Conservation (phyloP, 2,113 vertebrate genomes). For the Ciconia boyciana region DNA sequence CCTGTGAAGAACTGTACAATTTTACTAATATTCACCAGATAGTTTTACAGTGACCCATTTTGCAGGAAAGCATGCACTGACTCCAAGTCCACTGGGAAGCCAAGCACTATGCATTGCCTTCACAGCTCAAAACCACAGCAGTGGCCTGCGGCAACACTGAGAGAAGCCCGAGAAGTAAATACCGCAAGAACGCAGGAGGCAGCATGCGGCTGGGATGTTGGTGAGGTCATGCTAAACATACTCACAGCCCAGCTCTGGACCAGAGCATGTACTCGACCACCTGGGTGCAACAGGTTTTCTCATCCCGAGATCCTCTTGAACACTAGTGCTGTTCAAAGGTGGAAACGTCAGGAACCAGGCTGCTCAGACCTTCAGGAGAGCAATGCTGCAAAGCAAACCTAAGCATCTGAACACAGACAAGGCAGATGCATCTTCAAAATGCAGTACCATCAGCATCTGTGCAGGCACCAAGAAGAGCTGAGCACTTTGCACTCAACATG, state of each 20-base stretch:
- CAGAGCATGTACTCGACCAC: background rate
- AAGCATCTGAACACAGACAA: background rate
- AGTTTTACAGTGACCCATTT: background rate
- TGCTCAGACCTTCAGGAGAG: background rate
- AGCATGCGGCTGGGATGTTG: fast-evolving
- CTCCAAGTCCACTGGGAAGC: background rate
- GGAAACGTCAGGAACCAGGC: background rate
- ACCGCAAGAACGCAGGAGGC: background rate
- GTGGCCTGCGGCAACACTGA: background rate
- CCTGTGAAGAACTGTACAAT: background rate
- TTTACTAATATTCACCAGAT: background rate
- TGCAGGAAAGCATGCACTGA: background rate
- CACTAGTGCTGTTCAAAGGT: background rate
- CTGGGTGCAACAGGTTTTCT: background rate
- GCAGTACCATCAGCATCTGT: background rate
- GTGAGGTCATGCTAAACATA: background rate
- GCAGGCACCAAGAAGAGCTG: background rate
- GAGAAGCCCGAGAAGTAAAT: background rate
- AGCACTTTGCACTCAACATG: background rate
- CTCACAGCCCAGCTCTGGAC: background rate
- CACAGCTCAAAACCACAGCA: background rate
- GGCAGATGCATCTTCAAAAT: background rate
- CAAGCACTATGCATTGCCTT: fast-evolving
- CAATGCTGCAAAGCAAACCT: background rate
- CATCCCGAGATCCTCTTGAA: background rate